A percentile compares a stretch with the other conserved stretches of the same genome.
Conservation (phyloP, 2,113 vertebrate species). For the Glaucomys volans region DNA sequence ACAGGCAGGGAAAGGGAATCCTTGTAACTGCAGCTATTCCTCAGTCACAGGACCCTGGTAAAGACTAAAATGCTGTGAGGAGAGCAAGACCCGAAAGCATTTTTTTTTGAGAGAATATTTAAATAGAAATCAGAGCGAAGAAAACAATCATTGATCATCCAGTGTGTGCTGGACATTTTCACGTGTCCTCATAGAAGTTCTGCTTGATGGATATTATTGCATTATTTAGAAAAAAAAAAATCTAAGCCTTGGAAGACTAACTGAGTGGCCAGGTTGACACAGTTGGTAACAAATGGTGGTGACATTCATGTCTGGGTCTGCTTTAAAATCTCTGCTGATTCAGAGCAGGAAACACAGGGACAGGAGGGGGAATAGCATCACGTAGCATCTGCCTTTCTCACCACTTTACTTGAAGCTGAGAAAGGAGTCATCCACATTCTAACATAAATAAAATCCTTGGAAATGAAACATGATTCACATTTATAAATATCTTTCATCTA, state of each 20-base stretch:
- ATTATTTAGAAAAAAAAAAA: conserved; percentile 33
- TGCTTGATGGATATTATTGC: not conserved
- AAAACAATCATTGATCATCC: not conserved
- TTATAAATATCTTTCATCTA: not conserved
- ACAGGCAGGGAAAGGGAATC: not conserved
- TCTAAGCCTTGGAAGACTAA: conserved; percentile 24
- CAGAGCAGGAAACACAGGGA: not conserved
- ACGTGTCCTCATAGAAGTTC: not conserved
- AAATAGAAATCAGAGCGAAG: conserved; percentile 12
- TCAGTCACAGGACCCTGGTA: not conserved
- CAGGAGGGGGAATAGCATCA: not conserved
- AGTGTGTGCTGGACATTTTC: not conserved
- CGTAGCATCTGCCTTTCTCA: not conserved
- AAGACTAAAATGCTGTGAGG: not conserved
- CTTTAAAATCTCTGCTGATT: not conserved
- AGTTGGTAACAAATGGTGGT: not conserved
- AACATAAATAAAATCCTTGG: not conserved
- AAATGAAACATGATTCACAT: not conserved
- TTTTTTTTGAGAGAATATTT: not conserved
- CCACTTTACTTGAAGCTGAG: not conserved
- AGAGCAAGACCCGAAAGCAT: not conserved
- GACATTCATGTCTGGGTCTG: not conserved
- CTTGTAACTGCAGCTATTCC: not conserved
- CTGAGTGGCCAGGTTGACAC: not conserved
- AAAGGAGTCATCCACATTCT: not conserved